A percentile compares a stretch with the other conserved stretches of the same genome.
phyloP scores from a whole-genome alignment of 2,888 invertebrate genomes.

The Cordilura impudica region DNA sequence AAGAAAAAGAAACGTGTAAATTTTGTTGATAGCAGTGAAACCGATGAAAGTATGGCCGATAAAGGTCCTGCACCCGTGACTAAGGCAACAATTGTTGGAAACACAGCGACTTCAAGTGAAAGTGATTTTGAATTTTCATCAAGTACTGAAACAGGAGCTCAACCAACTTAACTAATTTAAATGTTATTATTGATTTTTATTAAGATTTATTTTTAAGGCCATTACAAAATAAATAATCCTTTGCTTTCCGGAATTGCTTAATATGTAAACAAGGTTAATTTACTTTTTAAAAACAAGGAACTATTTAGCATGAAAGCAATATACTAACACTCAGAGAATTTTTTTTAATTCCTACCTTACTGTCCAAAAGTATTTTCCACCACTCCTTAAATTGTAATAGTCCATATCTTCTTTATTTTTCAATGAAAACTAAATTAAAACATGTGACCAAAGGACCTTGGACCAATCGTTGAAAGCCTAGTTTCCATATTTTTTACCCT shows the following conservation, averaged over 20 bases:
- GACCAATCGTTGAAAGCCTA: too few species aligned
- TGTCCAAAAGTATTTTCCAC: too few species aligned
- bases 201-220: constrained; percentile 1
- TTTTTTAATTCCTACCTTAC: too few species aligned
- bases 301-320: too few species aligned
- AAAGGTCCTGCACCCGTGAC: constrained; percentile 63
- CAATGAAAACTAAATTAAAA: too few species aligned
- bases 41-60: constrained; percentile 74
- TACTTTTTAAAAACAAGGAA: too few species aligned
- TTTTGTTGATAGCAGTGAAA: constrained; percentile 77
- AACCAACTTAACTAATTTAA: constrained; percentile 39
- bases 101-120: constrained; percentile 68
- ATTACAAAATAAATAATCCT: constrained; percentile 7
- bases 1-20: constrained; percentile 78
- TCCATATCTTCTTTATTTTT: too few species aligned
- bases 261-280: too few species aligned
- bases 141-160: constrained; percentile 65
- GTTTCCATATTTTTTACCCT: too few species aligned
- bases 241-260: constrained; percentile 1
- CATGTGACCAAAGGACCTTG: too few species aligned
- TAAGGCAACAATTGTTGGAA: constrained; percentile 41
- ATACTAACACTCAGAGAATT: too few species aligned
- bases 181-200: constrained; percentile 24
- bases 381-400: too few species aligned
- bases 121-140: constrained; percentile 78